Base-by-base conservation (phyloP, 1,140 invertebrate species). In the Zeugodacus cucurbitae region DNA sequence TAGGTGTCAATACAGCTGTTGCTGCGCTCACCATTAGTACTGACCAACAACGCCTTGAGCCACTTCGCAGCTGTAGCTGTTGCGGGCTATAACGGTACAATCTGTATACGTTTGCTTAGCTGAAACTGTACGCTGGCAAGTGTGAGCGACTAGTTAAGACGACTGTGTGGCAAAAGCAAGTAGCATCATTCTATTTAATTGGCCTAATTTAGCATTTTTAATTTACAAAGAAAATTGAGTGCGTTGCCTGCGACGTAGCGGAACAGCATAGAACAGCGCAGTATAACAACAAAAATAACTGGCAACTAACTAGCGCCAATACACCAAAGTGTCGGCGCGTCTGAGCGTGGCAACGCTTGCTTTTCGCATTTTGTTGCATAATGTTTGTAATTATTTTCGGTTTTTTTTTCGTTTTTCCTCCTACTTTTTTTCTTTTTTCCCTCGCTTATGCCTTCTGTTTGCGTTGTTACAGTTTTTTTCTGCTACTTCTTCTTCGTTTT, bases 201-300 rank as follows among this genome's bases (percentile, higher is more conserved):
- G 88, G 88, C 48, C 88, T 89, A 89, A 89, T 89, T 89, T 89
- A 89, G 67, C 64, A 87, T 89, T 89, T 89, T 89, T 89, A 89
- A 89, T 89, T 89, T 89, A 85, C 86, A 87, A 89, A 89, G 67
- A 82, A 86, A 88, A 89, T 86, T 86, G 48, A 59, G 57, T 86
- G 85, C 54, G 48, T 86, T 82, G n/a, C 41, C 41, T 26, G 74
- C 74, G 11, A 11, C 74, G 41, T 48, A 82, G 41, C 41, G 74
- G 74, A 48, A 29, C 37, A 82, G 44, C 6, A 59, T 7, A 59
- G 58, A 48, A 82, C n/a, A n/a, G n/a, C n/a, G n/a, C n/a, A n/a
- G n/a, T n/a, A n/a, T n/a, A n/a, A n/a, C 37, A 82, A 48, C 74
- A 48, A 44, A 48, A 54, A 17, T 22, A 44, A 62, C n/a, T 26